Evolutionary conservation across 2,797 vertebrate species (phyloP).

Genomic region (Acanthis flammea): DNA sequence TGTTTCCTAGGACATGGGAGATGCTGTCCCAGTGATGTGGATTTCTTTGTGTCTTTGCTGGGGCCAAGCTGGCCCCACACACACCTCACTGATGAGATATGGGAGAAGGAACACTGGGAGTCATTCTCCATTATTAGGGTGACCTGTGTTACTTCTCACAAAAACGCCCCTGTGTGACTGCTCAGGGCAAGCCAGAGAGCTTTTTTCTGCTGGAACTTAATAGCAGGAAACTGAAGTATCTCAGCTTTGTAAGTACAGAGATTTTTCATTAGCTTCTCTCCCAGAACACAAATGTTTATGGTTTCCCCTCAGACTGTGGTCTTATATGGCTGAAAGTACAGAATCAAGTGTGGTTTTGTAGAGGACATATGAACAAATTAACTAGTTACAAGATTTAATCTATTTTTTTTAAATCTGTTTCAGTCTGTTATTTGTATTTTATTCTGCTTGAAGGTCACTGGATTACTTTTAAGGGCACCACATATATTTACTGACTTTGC

Average conservation of each 20-base stretch:
- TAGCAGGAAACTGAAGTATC: neutral
- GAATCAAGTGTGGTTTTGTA: neutral
- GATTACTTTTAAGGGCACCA: neutral
- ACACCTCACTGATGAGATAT: neutral
- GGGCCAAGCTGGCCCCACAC: neutral
- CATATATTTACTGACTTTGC: neutral
- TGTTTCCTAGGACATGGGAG: neutral
- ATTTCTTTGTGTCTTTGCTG: neutral
- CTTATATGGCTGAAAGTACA: neutral
- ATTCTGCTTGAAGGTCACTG: neutral
- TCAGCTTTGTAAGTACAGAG: neutral
- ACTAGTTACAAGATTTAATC: neutral
- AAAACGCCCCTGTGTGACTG: neutral
- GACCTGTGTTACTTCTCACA: neutral
- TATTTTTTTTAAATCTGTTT: neutral
- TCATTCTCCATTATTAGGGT: neutral
- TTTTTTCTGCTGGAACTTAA: neutral
- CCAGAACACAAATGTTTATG: neutral
- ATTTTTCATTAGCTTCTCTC: neutral
- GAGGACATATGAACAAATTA: neutral
- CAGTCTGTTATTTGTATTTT: neutral
- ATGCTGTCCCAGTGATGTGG: neutral
- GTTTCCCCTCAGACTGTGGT: neutral
- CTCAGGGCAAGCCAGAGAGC: neutral
- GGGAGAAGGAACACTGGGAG: neutral